These are phyloP conservation scores for Cantharis flavilabris DNA, from an alignment of 2,888 invertebrate genomes.

Conservation along the genomic window DNA sequence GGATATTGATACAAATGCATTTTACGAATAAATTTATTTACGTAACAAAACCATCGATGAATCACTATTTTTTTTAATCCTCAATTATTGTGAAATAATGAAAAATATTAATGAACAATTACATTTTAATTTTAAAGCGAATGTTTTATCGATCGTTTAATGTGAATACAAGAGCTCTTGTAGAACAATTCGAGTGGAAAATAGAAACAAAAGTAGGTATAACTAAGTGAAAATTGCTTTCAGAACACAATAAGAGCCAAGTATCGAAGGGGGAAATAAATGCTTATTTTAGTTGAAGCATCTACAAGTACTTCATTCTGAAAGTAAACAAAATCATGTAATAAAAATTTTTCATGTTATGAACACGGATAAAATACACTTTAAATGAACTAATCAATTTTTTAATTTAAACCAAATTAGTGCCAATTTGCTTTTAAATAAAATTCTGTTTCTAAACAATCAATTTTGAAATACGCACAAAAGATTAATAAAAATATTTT, in stretches of 20 bases:
- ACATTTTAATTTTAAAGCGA: slow-evolving; percentile 25
- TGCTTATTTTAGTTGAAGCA: slow-evolving; percentile 9
- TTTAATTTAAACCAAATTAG: background rate
- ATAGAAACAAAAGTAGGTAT: slow-evolving; percentile 46
- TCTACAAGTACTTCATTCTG: background rate
- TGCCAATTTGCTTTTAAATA: background rate
- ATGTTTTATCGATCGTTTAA: slow-evolving; percentile 22
- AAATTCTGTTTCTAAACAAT: background rate
- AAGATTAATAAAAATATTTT: background rate
- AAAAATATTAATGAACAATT: slow-evolving; percentile 12
- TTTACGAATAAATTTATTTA: background rate
- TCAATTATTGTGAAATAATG: background rate
- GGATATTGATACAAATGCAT: slow-evolving; percentile 5
- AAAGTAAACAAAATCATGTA: background rate
- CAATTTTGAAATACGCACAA: background rate
- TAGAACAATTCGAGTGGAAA: slow-evolving; percentile 40
- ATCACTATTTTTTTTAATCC: background rate
- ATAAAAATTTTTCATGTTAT: background rate
- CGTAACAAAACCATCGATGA: background rate
- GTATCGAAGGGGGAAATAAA: slow-evolving; percentile 20
- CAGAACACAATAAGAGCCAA: slow-evolving; percentile 24
- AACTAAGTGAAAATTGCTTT: slow-evolving; percentile 33
- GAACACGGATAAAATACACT: background rate
- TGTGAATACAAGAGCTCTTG: slow-evolving; percentile 37
- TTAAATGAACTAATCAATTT: background rate